These are phyloP conservation scores for Carabus problematicus DNA, from an alignment of 2,888 invertebrate genomes.

Conservation along the genomic window DNA sequence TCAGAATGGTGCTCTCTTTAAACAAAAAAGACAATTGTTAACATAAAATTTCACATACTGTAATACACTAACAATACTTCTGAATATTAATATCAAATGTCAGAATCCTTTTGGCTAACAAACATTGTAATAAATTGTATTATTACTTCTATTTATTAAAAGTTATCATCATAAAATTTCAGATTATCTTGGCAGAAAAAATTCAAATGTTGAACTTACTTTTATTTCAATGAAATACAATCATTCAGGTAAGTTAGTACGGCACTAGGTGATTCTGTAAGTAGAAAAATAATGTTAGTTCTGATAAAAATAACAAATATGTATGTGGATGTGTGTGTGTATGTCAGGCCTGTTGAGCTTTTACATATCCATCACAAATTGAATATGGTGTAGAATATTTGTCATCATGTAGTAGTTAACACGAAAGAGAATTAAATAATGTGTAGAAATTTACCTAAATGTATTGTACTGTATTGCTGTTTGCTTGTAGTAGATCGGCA, in stretches of 20 bases:
- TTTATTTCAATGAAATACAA: conserved; percentile 34
- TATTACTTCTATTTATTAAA: conserved; percentile 11
- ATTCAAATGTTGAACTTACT: conserved; percentile 1
- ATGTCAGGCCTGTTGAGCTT: conserved; percentile 45
- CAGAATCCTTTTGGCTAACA: conserved; percentile 44
- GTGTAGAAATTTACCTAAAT: conserved; percentile 48
- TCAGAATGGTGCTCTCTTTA: too few relatives aligned
- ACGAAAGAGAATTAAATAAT: too few relatives aligned
- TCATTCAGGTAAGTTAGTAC: conserved; percentile 46
- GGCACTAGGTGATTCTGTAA: too few relatives aligned
- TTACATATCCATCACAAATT: conserved; percentile 38
- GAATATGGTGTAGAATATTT: conserved; percentile 33
- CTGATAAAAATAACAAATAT: too few relatives aligned
- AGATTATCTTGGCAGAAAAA: background rate
- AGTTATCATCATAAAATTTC: conserved; percentile 24
- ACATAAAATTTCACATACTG: too few relatives aligned
- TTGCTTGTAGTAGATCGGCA: background rate
- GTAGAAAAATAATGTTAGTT: too few relatives aligned
- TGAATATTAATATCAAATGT: conserved; percentile 11
- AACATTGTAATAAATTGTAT: too few relatives aligned
- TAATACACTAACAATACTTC: too few relatives aligned
- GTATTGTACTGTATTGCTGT: conserved; percentile 54
- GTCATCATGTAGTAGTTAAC: conserved; percentile 29
- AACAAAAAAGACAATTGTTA: too few relatives aligned
- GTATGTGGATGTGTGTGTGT: background rate